phyloP scores from a whole-genome alignment of 2,888 invertebrate genomes.

The Ctenicera cuprea region DNA sequence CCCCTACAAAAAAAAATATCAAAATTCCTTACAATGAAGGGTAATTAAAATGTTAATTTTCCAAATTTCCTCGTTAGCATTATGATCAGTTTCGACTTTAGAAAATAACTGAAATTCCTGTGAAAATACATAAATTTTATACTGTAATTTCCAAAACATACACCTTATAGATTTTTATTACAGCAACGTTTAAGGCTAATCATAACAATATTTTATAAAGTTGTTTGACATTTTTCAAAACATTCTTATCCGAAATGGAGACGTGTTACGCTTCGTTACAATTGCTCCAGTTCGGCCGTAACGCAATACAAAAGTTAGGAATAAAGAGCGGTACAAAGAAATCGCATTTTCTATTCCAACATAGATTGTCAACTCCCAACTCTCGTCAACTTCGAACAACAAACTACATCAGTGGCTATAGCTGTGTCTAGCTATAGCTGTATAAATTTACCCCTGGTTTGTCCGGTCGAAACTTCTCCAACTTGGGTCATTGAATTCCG shows the following conservation, averaged over 20 bases:
- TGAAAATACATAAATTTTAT: too few species aligned
- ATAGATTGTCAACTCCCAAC: constrained; percentile 49
- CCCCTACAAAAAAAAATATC: too few species aligned
- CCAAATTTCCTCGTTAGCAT: too few species aligned
- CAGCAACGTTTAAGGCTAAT: too few species aligned
- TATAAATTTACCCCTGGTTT: constrained; percentile 62
- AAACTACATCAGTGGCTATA: constrained; percentile 60
- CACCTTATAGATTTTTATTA: too few species aligned
- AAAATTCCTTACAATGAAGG: too few species aligned
- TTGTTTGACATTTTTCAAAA: too few species aligned
- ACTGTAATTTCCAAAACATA: too few species aligned
- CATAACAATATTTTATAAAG: too few species aligned
- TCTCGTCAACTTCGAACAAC: constrained; percentile 50
- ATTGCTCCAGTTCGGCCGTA: constrained; percentile 7
- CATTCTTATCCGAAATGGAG: not conserved
- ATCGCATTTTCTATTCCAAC: constrained; percentile 43
- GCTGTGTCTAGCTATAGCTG: constrained; percentile 53
- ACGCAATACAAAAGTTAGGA: constrained; percentile 31
- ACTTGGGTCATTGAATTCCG: constrained; percentile 65
- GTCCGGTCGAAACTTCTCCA: constrained; percentile 60
- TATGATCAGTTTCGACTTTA: too few species aligned
- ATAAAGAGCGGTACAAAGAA: constrained; percentile 20
- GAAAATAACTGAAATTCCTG: too few species aligned
- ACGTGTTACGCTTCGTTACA: constrained; percentile 4
- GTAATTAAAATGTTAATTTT: too few species aligned